Percentiles rank a stretch among this genome's conserved stretches.
Evolutionary conservation across 2,797 vertebrate species (phyloP).

Genomic region (Gallinago stenura): DNA sequence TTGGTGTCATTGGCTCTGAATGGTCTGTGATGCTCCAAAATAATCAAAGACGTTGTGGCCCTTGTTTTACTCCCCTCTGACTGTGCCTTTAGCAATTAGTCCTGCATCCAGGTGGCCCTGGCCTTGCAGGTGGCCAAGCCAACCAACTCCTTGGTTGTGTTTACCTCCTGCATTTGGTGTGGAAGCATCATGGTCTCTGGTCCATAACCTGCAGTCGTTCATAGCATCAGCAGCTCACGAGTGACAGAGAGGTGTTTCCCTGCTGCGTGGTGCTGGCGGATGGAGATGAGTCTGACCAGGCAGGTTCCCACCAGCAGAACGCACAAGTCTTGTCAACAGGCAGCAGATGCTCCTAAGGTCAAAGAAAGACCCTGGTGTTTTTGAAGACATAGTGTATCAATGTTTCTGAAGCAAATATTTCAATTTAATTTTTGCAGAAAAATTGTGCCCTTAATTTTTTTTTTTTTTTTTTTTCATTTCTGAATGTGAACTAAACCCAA

Average conservation of each 20-base stretch:
- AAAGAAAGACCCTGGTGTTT: not conserved
- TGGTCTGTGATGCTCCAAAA: not conserved
- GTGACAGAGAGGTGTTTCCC: not conserved
- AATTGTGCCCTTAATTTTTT: not conserved
- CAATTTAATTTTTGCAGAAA: not conserved
- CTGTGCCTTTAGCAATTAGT: not conserved
- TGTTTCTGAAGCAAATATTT: not conserved
- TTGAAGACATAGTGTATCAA: not conserved
- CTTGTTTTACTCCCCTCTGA: not conserved
- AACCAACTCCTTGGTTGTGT: not conserved
- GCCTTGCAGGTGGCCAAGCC: not conserved
- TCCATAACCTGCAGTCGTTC: not conserved
- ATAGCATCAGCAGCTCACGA: not conserved
- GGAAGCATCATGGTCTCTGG: not conserved
- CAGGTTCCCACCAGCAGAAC: not conserved
- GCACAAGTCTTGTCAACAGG: rapidly evolving
- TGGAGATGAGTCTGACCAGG: not conserved
- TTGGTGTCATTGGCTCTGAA: not conserved
- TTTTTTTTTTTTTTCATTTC: not conserved
- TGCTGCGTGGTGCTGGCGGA: rapidly evolving
- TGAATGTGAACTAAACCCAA: not conserved
- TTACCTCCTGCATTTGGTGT: not conserved
- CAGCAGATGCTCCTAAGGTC: not conserved
- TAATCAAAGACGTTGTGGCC: not conserved
- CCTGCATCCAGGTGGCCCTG: not conserved